Conservation (phyloP, 37 sponge, comb jelly and placozoan species). For the Chondrosia reniformis region DNA sequence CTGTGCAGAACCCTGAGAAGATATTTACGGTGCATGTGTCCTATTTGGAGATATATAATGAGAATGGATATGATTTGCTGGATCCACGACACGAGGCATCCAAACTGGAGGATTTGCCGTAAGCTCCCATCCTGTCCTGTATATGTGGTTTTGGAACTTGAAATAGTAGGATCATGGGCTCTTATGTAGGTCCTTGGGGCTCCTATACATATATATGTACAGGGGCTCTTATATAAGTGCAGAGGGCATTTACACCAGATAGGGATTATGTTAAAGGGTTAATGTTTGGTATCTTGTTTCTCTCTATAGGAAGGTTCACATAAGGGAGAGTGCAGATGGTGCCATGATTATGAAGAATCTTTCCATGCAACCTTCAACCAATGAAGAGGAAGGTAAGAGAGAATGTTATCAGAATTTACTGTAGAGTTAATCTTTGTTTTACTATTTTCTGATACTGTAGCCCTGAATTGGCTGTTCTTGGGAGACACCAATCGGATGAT, state of each 20-base stretch:
- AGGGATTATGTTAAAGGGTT: background rate
- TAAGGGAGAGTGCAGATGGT: constrained; percentile 79
- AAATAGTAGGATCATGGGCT: background rate
- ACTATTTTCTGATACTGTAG: constrained; percentile 27
- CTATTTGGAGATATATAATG: constrained; percentile 98
- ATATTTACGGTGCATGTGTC: constrained; percentile 89
- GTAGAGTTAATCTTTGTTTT: background rate
- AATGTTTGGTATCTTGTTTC: background rate
- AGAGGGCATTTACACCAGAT: background rate
- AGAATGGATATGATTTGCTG: constrained; percentile 90
- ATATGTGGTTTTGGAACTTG: background rate
- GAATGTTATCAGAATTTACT: background rate
- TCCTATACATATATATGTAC: no score
- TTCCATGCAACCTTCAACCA: constrained; percentile 83
- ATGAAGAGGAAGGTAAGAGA: constrained; percentile 94
- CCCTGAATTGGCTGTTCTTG: constrained; percentile 96
- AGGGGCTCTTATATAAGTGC: no score
- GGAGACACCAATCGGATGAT: constrained; percentile 99
- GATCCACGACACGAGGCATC: constrained; percentile 89
- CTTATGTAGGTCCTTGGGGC: background rate
- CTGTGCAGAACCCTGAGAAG: constrained; percentile 54
- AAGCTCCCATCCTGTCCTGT: background rate
- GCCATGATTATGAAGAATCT: constrained; percentile 83
- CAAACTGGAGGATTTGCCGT: constrained; percentile 89
- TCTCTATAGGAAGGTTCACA: constrained; percentile 52